phyloP scores from a whole-genome alignment of 2,113 vertebrate genomes.

The Morone saxatilis region DNA sequence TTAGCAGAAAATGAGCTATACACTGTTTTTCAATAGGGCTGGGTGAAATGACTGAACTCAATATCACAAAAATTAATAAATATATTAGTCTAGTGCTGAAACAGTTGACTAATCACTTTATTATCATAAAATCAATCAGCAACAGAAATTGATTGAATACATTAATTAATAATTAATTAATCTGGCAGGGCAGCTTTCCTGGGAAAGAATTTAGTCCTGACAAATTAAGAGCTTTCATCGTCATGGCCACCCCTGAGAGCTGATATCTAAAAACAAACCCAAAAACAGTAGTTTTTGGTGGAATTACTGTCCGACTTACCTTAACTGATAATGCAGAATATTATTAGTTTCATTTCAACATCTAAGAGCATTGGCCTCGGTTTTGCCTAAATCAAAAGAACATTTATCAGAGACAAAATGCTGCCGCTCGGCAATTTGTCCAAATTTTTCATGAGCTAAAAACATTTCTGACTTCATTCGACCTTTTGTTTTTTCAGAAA shows the following conservation, averaged over 20 bases:
- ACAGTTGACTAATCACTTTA: background rate
- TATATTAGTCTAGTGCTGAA: background rate
- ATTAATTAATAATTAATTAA: background rate
- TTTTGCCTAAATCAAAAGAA: background rate
- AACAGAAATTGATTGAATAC: background rate
- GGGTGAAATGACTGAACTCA: background rate
- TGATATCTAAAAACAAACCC: background rate
- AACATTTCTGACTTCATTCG: background rate
- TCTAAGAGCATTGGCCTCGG: background rate
- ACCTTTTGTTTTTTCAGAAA: background rate
- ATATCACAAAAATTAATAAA: background rate
- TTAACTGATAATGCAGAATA: background rate
- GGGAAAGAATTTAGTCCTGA: background rate
- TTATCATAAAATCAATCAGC: background rate
- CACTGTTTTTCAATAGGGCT: constrained; percentile 19
- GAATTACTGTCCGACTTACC: background rate
- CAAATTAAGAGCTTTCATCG: background rate
- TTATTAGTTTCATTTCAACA: background rate
- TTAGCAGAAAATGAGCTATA: constrained; percentile 25
- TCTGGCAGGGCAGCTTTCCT: background rate
- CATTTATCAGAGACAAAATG: background rate
- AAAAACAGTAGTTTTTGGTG: background rate
- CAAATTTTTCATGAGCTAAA: background rate
- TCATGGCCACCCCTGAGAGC: background rate
- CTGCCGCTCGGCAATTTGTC: background rate